These are phyloP conservation scores for Montipora efflorescens DNA, from an alignment of 64 coral and sea anemone genomes.

Conservation along the genomic window DNA sequence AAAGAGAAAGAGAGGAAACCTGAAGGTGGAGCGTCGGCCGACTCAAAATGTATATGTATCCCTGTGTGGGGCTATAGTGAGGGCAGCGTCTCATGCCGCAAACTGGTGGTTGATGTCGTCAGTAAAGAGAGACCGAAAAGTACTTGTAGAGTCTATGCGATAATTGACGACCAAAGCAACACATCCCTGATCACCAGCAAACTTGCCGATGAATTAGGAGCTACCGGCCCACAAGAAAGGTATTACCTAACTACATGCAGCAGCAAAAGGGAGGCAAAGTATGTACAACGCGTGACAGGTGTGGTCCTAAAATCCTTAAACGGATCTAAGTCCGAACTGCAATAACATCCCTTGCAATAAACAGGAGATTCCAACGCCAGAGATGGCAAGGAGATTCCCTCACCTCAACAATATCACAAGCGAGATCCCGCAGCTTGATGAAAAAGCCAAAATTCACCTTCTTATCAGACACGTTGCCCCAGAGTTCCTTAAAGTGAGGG, in stretches of 20 bases:
- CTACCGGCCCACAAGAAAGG: slow-evolving; percentile 16
- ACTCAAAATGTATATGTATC: too few species aligned
- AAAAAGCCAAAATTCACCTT: not conserved
- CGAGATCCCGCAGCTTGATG: slow-evolving; percentile 8
- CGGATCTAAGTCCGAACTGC: not conserved
- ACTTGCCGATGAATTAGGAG: slow-evolving; percentile 20
- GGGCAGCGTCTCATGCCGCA: not conserved
- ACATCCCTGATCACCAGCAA: slow-evolving; percentile 25
- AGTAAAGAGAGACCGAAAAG: too few species aligned
- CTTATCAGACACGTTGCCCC: not conserved
- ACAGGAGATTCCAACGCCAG: slow-evolving; percentile 14
- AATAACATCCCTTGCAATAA: slow-evolving; percentile 2
- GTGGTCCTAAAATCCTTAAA: not conserved
- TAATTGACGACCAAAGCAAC: slow-evolving; percentile 58
- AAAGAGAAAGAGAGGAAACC: not conserved
- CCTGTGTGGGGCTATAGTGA: too few species aligned
- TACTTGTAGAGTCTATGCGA: not conserved
- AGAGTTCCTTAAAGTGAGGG: slow-evolving; percentile 32
- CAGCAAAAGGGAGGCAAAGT: not conserved
- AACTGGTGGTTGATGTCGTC: too few species aligned
- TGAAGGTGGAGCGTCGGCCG: not conserved
- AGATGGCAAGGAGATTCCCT: slow-evolving; percentile 23
- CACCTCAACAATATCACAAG: not conserved
- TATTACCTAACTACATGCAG: slow-evolving; percentile 36
- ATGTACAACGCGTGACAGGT: not conserved